These are phyloP conservation scores for Nyctibius bracteatus DNA, from an alignment of 2,113 vertebrate species.

Conservation along the genomic window DNA sequence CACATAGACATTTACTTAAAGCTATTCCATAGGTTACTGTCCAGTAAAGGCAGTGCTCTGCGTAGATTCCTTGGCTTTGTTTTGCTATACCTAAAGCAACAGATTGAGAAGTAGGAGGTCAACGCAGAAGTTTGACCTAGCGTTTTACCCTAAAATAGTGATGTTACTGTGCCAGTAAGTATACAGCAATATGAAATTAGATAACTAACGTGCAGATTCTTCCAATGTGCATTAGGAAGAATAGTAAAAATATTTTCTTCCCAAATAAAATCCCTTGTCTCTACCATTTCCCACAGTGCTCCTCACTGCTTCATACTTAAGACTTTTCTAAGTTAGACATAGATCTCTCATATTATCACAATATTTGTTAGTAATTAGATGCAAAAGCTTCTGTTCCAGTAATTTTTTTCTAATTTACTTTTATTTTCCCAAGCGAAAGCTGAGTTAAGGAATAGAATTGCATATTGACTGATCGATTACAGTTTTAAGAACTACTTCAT, in stretches of 20 bases:
- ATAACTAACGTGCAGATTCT: not conserved
- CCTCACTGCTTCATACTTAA: not conserved
- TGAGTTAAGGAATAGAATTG: not conserved
- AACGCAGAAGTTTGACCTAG: not conserved
- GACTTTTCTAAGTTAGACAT: not conserved
- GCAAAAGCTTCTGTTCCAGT: not conserved
- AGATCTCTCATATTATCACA: not conserved
- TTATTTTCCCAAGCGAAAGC: not conserved
- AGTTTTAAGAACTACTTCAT: not conserved
- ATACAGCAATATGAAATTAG: not conserved
- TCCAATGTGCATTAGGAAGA: not conserved
- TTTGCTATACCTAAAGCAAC: not conserved
- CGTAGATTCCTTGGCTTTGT: not conserved
- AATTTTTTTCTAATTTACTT: not conserved
- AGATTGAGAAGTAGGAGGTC: not conserved
- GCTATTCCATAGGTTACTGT: not conserved
- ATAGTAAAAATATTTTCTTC: not conserved
- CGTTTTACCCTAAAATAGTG: not conserved
- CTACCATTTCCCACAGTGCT: not conserved
- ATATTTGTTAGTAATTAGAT: not conserved
- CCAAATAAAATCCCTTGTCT: not conserved
- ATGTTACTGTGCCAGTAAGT: not conserved
- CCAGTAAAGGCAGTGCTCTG: not conserved
- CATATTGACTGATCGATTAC: rapidly evolving
- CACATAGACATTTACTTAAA: not conserved